These are phyloP conservation scores for Pangasius macronema DNA, from an alignment of 2,797 vertebrate species.

Conservation along the genomic window DNA sequence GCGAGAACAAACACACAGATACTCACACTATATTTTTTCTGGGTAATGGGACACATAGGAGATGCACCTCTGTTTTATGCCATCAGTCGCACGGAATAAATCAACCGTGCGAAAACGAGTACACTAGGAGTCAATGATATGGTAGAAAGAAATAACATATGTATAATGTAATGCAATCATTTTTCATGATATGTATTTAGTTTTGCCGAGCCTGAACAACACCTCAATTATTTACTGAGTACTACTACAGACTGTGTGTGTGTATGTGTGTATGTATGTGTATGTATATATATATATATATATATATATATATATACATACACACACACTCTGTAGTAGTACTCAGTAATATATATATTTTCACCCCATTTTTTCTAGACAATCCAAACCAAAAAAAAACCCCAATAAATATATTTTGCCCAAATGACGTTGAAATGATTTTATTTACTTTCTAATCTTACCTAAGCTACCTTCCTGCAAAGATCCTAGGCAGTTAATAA, in stretches of 20 bases:
- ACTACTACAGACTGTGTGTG: background rate
- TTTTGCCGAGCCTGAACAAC: background rate
- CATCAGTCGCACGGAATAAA: conserved; percentile 3
- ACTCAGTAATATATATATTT: background rate
- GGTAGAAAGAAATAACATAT: background rate
- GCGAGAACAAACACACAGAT: conserved; percentile 13
- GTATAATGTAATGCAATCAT: background rate
- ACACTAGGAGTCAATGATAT: background rate
- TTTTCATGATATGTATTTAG: background rate
- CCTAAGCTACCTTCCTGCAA: background rate
- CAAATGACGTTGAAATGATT: background rate
- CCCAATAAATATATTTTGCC: background rate
- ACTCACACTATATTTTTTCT: conserved; percentile 27
- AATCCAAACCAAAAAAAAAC: background rate
- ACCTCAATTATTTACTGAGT: background rate
- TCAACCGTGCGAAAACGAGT: background rate
- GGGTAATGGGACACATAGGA: conserved; percentile 42
- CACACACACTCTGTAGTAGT: too few relatives aligned
- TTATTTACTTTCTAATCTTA: background rate
- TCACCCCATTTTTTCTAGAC: background rate
- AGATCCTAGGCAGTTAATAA: background rate
- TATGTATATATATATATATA: background rate
- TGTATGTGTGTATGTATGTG: too few relatives aligned
- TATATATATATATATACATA: too few relatives aligned
- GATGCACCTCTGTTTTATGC: background rate